Percentiles rank a stretch among this genome's conserved stretches.
Evolutionary conservation across 2,888 invertebrate genomes (phyloP).

Genomic region (Sphaeridia pumilis): DNA sequence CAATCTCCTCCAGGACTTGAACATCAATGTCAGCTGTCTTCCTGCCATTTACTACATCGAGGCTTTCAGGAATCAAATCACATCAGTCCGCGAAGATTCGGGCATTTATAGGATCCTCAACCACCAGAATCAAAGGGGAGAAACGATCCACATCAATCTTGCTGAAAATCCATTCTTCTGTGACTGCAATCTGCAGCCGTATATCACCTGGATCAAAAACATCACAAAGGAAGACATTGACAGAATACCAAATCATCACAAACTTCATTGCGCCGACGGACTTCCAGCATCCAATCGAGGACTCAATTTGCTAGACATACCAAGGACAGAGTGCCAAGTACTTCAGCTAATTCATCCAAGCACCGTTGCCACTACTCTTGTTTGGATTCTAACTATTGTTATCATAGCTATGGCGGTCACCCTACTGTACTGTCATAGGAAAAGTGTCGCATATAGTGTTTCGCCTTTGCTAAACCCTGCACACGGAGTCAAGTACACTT

Average conservation of each 20-base stretch:
- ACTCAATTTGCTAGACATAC: constrained; percentile 30
- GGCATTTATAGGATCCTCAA: constrained; percentile 23
- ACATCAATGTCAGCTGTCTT: constrained; percentile 56
- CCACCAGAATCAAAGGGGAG: constrained; percentile 36
- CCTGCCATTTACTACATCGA: constrained; percentile 55
- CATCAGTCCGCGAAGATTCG: constrained; percentile 44
- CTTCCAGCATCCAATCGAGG: constrained; percentile 37
- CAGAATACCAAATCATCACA: constrained; percentile 44
- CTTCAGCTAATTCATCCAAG: constrained; percentile 37
- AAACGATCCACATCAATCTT: constrained; percentile 45
- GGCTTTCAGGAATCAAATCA: constrained; percentile 54
- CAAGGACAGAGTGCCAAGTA: constrained; percentile 34
- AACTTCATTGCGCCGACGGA: constrained; percentile 45
- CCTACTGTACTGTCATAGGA: constrained; percentile 51
- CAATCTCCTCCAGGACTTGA: constrained; percentile 43
- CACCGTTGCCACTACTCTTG: constrained; percentile 43
- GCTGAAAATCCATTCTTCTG: constrained; percentile 58
- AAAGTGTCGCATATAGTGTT: constrained; percentile 48
- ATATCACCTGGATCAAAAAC: constrained; percentile 52
- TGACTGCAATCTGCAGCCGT: constrained; percentile 46
- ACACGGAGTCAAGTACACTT: constrained; percentile 60
- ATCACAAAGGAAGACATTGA: constrained; percentile 19
- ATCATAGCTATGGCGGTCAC: constrained; percentile 47
- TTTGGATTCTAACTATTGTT: constrained; percentile 47
- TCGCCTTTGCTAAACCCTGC: constrained; percentile 53